A percentile compares a stretch with the other conserved stretches of the same genome.
phyloP scores from a whole-genome alignment of 2,797 vertebrate genomes.

The Poliocrania exsul region DNA sequence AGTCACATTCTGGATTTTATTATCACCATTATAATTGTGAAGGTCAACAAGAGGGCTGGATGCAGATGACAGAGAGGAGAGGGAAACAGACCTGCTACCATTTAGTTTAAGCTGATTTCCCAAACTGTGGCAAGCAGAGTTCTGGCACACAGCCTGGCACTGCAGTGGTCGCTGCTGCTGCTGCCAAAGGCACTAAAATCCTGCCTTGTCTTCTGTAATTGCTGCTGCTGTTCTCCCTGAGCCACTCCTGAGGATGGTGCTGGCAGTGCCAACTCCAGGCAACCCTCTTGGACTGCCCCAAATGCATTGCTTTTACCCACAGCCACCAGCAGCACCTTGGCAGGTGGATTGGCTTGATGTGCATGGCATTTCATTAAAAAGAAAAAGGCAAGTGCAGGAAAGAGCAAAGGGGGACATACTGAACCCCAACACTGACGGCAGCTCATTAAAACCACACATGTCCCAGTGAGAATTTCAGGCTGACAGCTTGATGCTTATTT shows the following conservation, averaged over 20 bases:
- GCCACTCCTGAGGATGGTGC: background rate
- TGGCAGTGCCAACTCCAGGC: background rate
- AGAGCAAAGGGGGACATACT: background rate
- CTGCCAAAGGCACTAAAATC: background rate
- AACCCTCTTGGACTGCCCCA: background rate
- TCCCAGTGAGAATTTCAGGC: background rate
- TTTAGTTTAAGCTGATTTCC: background rate
- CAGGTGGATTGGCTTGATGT: background rate
- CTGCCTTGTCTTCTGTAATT: background rate
- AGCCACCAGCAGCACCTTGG: fast-evolving
- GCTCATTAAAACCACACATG: background rate
- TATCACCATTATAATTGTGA: background rate
- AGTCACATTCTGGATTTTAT: background rate
- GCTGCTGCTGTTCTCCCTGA: background rate
- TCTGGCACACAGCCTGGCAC: background rate
- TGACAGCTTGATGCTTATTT: background rate
- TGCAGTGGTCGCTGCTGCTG: background rate
- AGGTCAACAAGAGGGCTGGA: background rate
- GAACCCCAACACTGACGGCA: background rate
- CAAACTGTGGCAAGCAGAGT: background rate
- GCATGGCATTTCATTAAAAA: background rate
- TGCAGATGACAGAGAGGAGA: background rate
- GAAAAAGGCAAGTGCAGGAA: background rate
- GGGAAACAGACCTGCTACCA: background rate
- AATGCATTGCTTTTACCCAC: background rate